Evolutionary conservation across 2,888 invertebrate genomes (phyloP), one percentile per base, ranked within the genome.

Genomic region (Trachelus troglodyta): DNA sequence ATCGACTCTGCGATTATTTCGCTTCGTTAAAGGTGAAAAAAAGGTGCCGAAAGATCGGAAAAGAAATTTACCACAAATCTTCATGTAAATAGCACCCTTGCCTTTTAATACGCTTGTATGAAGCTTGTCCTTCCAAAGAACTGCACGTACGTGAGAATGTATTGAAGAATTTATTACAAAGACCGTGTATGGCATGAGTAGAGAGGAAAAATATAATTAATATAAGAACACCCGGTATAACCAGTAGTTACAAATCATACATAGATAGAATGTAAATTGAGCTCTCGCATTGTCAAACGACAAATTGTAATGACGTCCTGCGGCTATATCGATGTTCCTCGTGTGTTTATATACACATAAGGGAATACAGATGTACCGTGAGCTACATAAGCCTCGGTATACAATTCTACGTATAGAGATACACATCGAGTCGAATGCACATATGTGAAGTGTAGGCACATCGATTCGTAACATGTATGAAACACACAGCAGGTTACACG

Each of bases 281-380:
- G 73, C 31, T n/a, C 76, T 34, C 75, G 78, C 80, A 82, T 80
- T 79, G 80, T 78, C 76, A 79, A 79, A 77, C 80, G 81, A 83
- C 83, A 83, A 85, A 84, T 84, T 84, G 80, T 80, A 84, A 80
- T 79, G 80, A 81, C 79, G 83, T 80, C 80, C 78, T 78, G 73
- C 75, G 80, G 79, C 74, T 80, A 80, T 75, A 80, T 75, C 76
- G 79, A 78, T 82, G 77, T 82, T 75, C 68, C 77, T 79, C 77
- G 77, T 37, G 77, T 77, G 81, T 83, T 81, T 80, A 78, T 80
- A 69, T 74, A 75, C 75, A 75, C 12, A 34, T 75, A 56, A 56
- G 23, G 56, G 56, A 56, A 56, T 23, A 56, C 56, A 56, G 23
- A 56, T 23, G 56, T 56, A 56, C 56, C 23, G 23, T 69, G 56